Evolutionary conservation across 2,888 invertebrate genomes (phyloP).

Genomic region (Rotaria sp.): DNA sequence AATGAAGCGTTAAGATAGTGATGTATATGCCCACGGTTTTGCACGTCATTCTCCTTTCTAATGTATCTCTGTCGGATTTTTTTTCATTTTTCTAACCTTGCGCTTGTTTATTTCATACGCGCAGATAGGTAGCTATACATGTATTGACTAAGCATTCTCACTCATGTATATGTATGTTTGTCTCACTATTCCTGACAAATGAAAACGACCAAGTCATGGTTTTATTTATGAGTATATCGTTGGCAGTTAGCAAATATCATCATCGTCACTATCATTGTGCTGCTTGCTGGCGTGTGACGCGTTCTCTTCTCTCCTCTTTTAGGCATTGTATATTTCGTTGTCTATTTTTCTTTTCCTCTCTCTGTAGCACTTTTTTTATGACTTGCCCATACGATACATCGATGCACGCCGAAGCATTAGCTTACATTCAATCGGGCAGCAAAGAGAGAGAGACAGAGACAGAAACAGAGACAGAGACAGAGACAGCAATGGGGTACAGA

Average conservation of each 20-base stretch:
- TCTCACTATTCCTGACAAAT: neutral
- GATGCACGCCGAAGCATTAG: neutral
- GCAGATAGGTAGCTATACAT: neutral
- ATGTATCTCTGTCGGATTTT: neutral
- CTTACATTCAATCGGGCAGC: neutral
- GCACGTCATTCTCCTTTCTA: neutral
- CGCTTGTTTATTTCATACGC: neutral
- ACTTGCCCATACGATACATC: neutral
- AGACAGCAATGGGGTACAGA: neutral
- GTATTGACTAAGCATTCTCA: neutral
- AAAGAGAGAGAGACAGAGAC: neutral
- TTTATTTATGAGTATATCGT: neutral
- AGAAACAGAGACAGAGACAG: neutral
- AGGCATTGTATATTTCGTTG: neutral
- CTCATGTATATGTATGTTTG: neutral
- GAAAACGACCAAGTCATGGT: neutral
- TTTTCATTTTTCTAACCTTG: neutral
- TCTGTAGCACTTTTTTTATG: neutral
- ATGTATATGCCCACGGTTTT: neutral
- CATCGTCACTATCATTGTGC: neutral
- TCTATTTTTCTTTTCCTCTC: neutral
- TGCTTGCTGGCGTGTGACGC: constrained; percentile 17
- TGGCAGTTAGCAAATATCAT: neutral
- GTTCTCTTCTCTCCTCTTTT: neutral
- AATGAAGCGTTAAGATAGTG: neutral